Conservation (phyloP, 1,140 invertebrate genomes). For the Bombus sibiricus region DNA sequence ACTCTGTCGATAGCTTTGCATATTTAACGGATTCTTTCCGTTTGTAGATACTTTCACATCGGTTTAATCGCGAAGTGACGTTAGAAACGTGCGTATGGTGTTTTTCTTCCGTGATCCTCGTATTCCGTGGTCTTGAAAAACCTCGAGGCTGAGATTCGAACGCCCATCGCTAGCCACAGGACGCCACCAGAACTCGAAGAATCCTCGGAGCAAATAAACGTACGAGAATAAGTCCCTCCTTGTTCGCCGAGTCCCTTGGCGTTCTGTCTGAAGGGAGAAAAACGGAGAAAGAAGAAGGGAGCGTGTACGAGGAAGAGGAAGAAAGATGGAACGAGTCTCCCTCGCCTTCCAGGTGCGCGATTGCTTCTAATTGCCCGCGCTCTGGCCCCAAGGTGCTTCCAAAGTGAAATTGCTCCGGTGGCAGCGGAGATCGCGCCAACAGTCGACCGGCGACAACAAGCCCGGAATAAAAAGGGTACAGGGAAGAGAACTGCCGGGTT, state of each 20-base stretch:
- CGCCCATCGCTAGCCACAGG: background rate
- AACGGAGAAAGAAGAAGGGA: constrained; percentile 10
- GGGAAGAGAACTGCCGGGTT: constrained; percentile 26
- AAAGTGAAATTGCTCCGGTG: constrained; percentile 65
- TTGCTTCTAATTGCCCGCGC: constrained; percentile 70
- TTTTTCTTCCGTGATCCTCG: background rate
- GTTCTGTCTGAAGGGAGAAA: constrained; percentile 17
- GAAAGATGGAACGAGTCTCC: constrained; percentile 44
- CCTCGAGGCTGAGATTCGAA: background rate
- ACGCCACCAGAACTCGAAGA: constrained; percentile 24
- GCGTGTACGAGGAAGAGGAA: background rate
- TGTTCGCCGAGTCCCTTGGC: constrained; percentile 2
- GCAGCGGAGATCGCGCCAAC: constrained; percentile 20
- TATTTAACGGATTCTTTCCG: too few species aligned
- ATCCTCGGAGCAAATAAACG: constrained; percentile 46
- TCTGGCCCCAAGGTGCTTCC: constrained; percentile 50
- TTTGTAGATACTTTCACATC: too few species aligned
- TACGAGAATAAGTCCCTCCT: background rate
- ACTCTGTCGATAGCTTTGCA: too few species aligned
- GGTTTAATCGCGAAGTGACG: too few species aligned
- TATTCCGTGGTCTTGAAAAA: background rate
- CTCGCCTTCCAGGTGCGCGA: constrained; percentile 64
- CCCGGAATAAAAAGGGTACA: constrained; percentile 43
- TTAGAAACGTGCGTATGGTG: too few species aligned
- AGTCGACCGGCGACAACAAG: background rate